Percentiles rank a stretch among this genome's conserved stretches.
These are phyloP conservation scores for Zosterops pallidus DNA, from an alignment of 2,113 vertebrate species.

Conservation along the genomic window DNA sequence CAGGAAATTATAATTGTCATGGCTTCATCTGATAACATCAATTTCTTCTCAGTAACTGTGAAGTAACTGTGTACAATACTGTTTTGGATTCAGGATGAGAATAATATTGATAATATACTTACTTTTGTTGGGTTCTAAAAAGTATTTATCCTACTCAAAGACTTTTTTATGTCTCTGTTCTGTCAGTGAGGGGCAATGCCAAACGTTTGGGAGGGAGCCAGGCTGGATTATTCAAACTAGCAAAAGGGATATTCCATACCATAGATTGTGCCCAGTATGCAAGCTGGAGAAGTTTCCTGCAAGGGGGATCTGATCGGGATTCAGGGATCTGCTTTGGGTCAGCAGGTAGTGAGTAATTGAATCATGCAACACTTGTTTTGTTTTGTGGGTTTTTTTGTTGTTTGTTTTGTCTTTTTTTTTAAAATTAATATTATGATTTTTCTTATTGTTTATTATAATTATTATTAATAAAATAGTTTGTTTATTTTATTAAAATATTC, in stretches of 20 bases:
- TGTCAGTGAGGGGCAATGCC: not conserved
- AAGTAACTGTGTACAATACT: too few relatives aligned
- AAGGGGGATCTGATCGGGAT: fast-evolving
- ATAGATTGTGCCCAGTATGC: too few relatives aligned
- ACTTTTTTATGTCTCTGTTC: not conserved
- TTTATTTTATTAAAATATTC: not conserved
- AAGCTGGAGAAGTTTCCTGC: not conserved
- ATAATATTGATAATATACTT: not conserved
- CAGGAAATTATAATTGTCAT: not conserved
- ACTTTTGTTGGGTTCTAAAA: not conserved
- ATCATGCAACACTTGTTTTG: not conserved
- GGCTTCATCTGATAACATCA: not conserved
- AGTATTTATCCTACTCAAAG: not conserved
- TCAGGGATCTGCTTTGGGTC: too few relatives aligned
- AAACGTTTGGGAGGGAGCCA: not conserved
- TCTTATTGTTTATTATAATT: too few relatives aligned
- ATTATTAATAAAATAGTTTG: fast-evolving
- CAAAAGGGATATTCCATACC: not conserved
- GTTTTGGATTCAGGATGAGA: not conserved
- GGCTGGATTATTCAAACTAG: not conserved
- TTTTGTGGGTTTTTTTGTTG: not conserved
- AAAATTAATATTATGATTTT: not conserved
- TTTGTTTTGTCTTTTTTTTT: not conserved
- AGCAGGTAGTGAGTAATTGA: not conserved
- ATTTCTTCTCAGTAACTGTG: not conserved